phyloP scores from a whole-genome alignment of 2,888 invertebrate genomes.

The Sarcophaga rosellei region DNA sequence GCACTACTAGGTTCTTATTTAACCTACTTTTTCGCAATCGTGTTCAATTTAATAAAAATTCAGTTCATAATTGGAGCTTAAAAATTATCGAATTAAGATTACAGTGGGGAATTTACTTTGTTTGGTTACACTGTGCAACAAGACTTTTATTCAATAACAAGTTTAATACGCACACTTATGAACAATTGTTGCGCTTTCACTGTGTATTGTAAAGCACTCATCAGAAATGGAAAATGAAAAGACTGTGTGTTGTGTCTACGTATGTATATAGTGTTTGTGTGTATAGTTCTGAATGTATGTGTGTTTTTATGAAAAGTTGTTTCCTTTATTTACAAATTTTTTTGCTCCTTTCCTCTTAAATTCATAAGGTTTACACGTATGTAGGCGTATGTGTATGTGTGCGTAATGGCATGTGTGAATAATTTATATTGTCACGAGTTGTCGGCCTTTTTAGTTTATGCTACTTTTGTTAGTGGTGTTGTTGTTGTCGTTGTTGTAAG shows the following conservation, averaged over 20 bases:
- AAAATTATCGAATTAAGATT: no score
- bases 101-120: no score
- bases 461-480: not conserved
- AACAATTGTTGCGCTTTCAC: slow-evolving; percentile 65
- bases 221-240: slow-evolving; percentile 5
- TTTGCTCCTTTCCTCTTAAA: not conserved
- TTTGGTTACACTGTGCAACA: not conserved
- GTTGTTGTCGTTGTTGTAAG: not conserved
- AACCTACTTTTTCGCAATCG: no score
- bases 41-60: no score
- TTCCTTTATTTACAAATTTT: slow-evolving; percentile 10
- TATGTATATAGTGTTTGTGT: not conserved
- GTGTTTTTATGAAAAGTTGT: slow-evolving; percentile 12
- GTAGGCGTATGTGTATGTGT: not conserved
- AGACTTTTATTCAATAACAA: slow-evolving; percentile 22
- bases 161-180: slow-evolving; percentile 36
- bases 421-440: slow-evolving; percentile 46
- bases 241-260: not conserved
- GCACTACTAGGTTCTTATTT: no score
- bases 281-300: not conserved
- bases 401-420: slow-evolving; percentile 1
- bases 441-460: slow-evolving; percentile 4
- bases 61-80: no score
- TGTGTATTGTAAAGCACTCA: slow-evolving; percentile 15
- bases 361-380: not conserved